Evolutionary conservation across 30 jellyfish, hydroid and myxozoan genomes (phyloP), one percentile per base, ranked within the genome.

Genomic region (Turritopsis dohrnii): DNA sequence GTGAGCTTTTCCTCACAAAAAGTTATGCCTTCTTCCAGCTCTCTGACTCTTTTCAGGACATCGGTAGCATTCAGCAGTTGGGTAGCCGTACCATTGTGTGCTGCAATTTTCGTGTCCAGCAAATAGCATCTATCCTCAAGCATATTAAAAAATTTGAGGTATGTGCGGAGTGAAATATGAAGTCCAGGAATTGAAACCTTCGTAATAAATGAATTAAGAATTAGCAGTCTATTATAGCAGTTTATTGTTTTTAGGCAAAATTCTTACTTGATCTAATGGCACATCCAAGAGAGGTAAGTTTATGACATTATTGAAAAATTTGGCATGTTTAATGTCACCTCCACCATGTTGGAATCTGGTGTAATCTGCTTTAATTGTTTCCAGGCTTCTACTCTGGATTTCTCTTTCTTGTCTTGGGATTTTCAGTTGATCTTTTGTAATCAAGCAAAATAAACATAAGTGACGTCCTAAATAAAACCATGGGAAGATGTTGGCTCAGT

Each of bases 21-120:
- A 0, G 0, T 0, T 0, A 1, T 1, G 1, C 8, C 8, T 0
- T 69, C 8, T 1, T 69, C 7, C 4, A 0, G 13, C 13, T 41
- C 60, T 41, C 13, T 13, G 9, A 41, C 30, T 0, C 30, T 0
- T 0, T 0, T 69, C 7, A 0, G 30, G 19, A 0, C 8, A 1
- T 0, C 8, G 0, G 0, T 0, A 69, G 0, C 0, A 0, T 0
- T 0, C 0, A 9, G 9, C 0, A 0, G 0, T n/a, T n/a, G n/a
- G 73, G 0, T 60, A 0, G 0, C 0, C 0, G 30, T 1, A 0
- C 1, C 8, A 1, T 0, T 69, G 8, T 0, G 0, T 0, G 77
- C 77, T 0, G 77, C 77, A 0, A 69, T 0, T 69, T 69, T 69
- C 0, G 30, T 1, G 77, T 69, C 23, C 1, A 69, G 0, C 28